Percentiles rank a stretch among this genome's conserved stretches.
phyloP scores from a whole-genome alignment of 2,888 invertebrate genomes.

The Drosophila borealis region DNA sequence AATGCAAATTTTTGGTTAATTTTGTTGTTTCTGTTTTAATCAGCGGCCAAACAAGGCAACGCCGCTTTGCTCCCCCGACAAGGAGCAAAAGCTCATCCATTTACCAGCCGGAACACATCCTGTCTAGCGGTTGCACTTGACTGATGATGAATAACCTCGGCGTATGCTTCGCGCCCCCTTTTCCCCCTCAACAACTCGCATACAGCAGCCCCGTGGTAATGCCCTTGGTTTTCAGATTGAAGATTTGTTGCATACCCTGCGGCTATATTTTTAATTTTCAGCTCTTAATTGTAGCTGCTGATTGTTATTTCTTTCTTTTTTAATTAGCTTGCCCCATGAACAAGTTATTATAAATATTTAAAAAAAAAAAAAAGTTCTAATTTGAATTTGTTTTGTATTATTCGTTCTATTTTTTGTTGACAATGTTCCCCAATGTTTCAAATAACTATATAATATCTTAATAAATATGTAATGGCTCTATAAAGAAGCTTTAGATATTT shows the following conservation, averaged over 20 bases:
- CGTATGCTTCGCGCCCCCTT: slow-evolving; percentile 48
- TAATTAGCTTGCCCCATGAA: slow-evolving; percentile 29
- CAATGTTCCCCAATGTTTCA: no score
- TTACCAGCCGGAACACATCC: slow-evolving; percentile 48
- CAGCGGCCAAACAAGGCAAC: slow-evolving; percentile 62
- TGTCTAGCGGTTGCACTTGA: slow-evolving; percentile 76
- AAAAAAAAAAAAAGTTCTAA: neutral
- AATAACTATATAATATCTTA: no score
- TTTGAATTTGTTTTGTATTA: neutral
- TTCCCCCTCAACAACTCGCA: neutral
- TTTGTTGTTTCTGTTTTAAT: slow-evolving; percentile 83
- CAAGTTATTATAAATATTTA: neutral
- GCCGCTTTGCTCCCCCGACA: neutral
- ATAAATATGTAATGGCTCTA: no score
- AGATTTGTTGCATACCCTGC: slow-evolving; percentile 39
- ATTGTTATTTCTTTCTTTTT: slow-evolving; percentile 8
- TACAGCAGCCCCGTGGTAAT: neutral
- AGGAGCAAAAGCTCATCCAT: slow-evolving; percentile 13
- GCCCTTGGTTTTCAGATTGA: slow-evolving; percentile 7
- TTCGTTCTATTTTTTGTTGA: no score
- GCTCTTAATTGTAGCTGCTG: slow-evolving; percentile 41
- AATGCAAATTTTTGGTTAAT: slow-evolving; percentile 83
- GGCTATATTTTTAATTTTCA: slow-evolving; percentile 58
- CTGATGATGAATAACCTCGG: slow-evolving; percentile 78
- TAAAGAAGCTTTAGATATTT: no score